Base-by-base conservation (phyloP, 1,140 invertebrate species). In the Saccostrea cuccullata region DNA sequence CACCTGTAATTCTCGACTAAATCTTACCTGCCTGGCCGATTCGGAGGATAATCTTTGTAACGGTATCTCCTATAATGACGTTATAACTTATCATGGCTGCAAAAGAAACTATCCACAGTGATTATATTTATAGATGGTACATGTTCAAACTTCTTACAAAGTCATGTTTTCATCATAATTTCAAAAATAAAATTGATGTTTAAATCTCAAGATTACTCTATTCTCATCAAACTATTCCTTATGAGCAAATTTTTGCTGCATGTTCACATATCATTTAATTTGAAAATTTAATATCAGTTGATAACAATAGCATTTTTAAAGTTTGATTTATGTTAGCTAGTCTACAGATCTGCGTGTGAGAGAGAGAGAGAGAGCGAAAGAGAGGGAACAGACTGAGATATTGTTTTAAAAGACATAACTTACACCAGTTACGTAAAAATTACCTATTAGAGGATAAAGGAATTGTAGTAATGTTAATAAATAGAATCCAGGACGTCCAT, bases 21-120 rank as follows among this genome's bases (percentile, higher is more conserved):
- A 15, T 15, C 60, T 36, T 40, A 73, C 86, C 85, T 86, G 36
- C 92, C 91, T 94, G 93, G 30, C 94, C 94, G 60, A 96, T 92
- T 87, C 97, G 96, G 11, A 97, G 95, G 56, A 98, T 95, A 3
- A 98, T 97, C 95, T 98, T 98, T 1, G 97, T 98, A 26, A 98
- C 96, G 0, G 97, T 98, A 94, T 98, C 98, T 55, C 97, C 98
- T 30, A 98, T 97, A 55, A 98, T 98, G 8, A 98, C 97, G 94
- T 98, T 98, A 94, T 98, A 98, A 82, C 97, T 98, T 55, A 98
- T 97, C 97, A 98, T 98, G 1, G 98, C 97, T 98, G 95, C 47
- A 96, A 96, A 55, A 77, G 85, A 91, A 82, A 86, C 17, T 26
- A 11, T 77, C 15, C 67, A 60, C 58, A 1, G 13, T 60, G 0